Evolutionary conservation across 30 jellyfish, hydroid and myxozoan genomes (phyloP), one percentile per base, ranked within the genome.

Genomic region (Sanderia malayensis): DNA sequence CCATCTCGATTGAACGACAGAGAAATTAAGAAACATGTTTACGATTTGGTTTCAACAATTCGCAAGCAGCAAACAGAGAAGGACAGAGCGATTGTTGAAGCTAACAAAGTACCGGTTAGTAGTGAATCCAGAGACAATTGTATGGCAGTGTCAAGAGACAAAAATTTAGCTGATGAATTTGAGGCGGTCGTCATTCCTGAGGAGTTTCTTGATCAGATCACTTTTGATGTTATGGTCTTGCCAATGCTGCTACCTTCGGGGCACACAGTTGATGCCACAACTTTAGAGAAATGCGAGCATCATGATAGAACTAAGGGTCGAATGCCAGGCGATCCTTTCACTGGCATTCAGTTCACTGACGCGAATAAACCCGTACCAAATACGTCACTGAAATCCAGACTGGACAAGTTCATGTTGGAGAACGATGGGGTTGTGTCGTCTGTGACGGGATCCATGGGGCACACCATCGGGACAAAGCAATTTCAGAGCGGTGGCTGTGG

Each of bases 171-270:
- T n/a, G n/a, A n/a, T n/a, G n/a, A n/a, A n/a, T n/a, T n/a, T n/a
- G n/a, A n/a, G n/a, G n/a, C n/a, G n/a, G 73, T 3, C 8, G 21
- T 21, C 41, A 67, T 78, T 10, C 96, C 96, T 26, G 64, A 44
- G 27, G 98, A 92, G 31, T 92, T 92, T 58, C n/a, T 92, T 26
- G 98, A 92, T 66, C 92, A 96, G 25, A 84, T 92, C 0, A 92
- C 98, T 1, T 92, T 59, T 28, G 82, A 79, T 44, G 26, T 74
- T 15, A 92, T 92, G 98, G 49, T 83, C 1, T 52, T 84, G 22
- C 98, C 98, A 7, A 47, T 92, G 20, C 71, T 92, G 64, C 60
- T 92, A 34, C 98, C 98, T 41, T 92, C 98, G 29, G 98, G 98
- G 0, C 84, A 84, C 49, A 84, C 85, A 7, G 74, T 92, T 41